These are phyloP conservation scores for Alitta virens DNA, from an alignment of 2,888 invertebrate genomes.

Conservation along the genomic window DNA sequence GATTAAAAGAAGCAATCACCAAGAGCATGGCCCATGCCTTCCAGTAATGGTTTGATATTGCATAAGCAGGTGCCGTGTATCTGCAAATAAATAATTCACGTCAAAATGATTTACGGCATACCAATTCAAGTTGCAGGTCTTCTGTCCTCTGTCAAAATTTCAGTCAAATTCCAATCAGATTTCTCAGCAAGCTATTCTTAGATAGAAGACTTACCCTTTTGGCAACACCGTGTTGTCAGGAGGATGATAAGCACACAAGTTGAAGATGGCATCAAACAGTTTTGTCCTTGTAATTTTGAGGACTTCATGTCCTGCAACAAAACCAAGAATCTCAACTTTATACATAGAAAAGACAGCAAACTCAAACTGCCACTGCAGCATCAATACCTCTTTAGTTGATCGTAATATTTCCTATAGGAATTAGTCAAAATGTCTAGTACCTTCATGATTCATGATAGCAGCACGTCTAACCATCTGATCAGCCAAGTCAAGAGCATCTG, in stretches of 20 bases:
- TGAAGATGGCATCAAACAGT: constrained; percentile 84
- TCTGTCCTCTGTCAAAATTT: background rate
- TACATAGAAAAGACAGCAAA: no score
- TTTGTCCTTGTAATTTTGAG: constrained; percentile 62
- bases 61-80: constrained; percentile 82
- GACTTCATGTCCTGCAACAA: constrained; percentile 44
- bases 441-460: constrained; percentile 73
- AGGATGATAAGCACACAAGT: constrained; percentile 85
- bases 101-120: no score
- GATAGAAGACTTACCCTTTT: constrained; percentile 63
- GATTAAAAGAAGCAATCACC: constrained; percentile 90
- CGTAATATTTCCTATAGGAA: no score
- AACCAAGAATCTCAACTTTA: no score
- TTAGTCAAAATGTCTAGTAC: no score
- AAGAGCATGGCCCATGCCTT: constrained; percentile 86
- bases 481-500: constrained; percentile 81
- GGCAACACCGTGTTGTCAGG: constrained; percentile 90
- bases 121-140: background rate
- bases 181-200: no score
- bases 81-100: constrained; percentile 28
- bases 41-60: constrained; percentile 91
- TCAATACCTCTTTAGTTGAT: no score
- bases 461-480: constrained; percentile 83
- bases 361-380: no score
- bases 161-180: no score